Percentiles rank a stretch among this genome's conserved stretches.
Evolutionary conservation across 2,888 invertebrate genomes (phyloP).

Genomic region (Eurytoma californica): DNA sequence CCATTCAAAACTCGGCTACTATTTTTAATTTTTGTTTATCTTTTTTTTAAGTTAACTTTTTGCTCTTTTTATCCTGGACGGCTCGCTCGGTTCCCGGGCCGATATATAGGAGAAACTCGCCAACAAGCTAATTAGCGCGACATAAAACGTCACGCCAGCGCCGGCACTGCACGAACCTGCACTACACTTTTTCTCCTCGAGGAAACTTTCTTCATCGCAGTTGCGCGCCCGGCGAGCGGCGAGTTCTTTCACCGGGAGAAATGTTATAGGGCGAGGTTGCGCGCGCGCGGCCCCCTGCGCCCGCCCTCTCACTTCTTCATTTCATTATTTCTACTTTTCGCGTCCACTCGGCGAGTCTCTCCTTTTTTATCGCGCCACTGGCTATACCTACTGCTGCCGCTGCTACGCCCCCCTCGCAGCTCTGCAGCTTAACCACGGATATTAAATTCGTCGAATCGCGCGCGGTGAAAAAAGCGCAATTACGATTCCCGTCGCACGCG

Average conservation of each 20-base stretch:
- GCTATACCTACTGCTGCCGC: too few species aligned
- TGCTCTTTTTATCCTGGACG: too few species aligned
- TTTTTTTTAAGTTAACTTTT: too few species aligned
- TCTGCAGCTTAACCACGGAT: slow-evolving; percentile 6
- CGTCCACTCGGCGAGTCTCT: slow-evolving; percentile 1
- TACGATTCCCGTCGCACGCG: neutral
- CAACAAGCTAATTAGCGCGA: slow-evolving; percentile 56
- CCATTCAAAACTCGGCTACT: too few species aligned
- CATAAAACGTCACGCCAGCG: slow-evolving; percentile 53
- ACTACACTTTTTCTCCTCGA: slow-evolving; percentile 36
- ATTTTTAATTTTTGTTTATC: too few species aligned
- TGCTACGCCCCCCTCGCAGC: neutral
- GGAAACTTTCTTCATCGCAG: slow-evolving; percentile 51
- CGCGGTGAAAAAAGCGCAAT: slow-evolving; percentile 26
- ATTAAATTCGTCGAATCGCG: slow-evolving; percentile 31
- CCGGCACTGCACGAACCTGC: slow-evolving; percentile 28
- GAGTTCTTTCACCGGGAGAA: slow-evolving; percentile 33
- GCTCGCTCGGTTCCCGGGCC: neutral
- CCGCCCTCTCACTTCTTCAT: slow-evolving; percentile 40
- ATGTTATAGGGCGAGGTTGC: slow-evolving; percentile 37
- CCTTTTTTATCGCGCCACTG: neutral
- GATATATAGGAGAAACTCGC: slow-evolving; percentile 52
- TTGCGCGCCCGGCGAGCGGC: slow-evolving; percentile 10
- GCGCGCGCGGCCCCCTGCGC: neutral
- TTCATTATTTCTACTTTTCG: slow-evolving; percentile 46